Percentiles rank a stretch among this genome's conserved stretches.
Conservation (phyloP, 2,888 invertebrate species). For the Xanthorhoe spadicearia region DNA sequence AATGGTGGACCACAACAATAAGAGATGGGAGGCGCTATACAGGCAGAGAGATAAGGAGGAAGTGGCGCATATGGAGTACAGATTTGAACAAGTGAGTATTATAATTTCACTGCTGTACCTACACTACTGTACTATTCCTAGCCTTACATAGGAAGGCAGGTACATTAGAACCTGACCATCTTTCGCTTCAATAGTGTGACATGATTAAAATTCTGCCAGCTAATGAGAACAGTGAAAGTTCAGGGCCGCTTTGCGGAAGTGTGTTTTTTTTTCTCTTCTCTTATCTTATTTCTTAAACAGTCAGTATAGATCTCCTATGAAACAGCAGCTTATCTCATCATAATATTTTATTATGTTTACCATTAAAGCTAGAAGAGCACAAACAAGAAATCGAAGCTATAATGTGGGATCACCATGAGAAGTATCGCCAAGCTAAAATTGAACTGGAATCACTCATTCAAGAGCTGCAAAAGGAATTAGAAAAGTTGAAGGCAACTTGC, state of each 20-base stretch:
- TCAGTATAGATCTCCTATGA: too few species aligned
- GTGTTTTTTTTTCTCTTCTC: too few species aligned
- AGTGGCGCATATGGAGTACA: conserved; percentile 85
- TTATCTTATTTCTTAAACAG: too few species aligned
- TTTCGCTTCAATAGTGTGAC: too few species aligned
- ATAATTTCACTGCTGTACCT: background rate
- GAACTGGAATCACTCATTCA: conserved; percentile 89
- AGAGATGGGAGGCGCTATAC: conserved; percentile 89
- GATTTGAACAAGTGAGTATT: conserved; percentile 79
- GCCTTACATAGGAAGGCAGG: background rate
- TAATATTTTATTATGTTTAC: background rate
- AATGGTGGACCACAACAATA: conserved; percentile 85
- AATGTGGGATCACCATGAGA: conserved; percentile 88
- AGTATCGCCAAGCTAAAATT: conserved; percentile 88
- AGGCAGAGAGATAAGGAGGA: conserved; percentile 88
- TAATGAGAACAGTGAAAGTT: too few species aligned
- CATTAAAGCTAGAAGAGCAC: conserved; percentile 70
- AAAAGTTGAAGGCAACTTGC: conserved; percentile 91
- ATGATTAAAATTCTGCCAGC: too few species aligned
- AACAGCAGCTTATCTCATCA: too few species aligned
- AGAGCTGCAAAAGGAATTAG: conserved; percentile 91
- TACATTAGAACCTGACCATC: too few species aligned
- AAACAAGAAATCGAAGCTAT: conserved; percentile 86
- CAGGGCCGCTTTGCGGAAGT: too few species aligned
- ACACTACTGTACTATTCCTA: too few species aligned